Conservation (phyloP, 2,797 vertebrate species). For the Prionace glauca region DNA sequence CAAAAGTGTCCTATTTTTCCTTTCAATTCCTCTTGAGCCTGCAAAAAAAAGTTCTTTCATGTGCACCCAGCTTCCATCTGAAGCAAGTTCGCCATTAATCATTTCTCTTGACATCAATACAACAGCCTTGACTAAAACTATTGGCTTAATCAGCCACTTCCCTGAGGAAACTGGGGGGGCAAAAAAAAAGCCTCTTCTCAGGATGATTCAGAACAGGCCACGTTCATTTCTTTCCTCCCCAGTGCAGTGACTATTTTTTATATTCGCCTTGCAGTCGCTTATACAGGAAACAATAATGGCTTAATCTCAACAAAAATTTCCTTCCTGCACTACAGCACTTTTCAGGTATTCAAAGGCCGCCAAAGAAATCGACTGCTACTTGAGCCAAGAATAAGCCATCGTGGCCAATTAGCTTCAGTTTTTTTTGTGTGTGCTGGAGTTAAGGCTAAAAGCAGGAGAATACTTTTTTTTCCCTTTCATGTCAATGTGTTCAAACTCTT, state of each 20-base stretch:
- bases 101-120: conserved; percentile 61
- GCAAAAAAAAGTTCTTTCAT: conserved; percentile 57
- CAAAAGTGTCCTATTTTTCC: conserved; percentile 52
- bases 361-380: conserved; percentile 56
- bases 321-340: conserved; percentile 62
- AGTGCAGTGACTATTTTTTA: conserved; percentile 52
- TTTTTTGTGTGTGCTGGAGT: neutral
- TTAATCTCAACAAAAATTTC: conserved; percentile 72
- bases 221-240: conserved; percentile 56
- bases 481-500: conserved; percentile 23
- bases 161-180: conserved; percentile 60
- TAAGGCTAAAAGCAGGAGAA: conserved; percentile 15
- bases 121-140: conserved; percentile 56
- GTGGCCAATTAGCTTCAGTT: conserved; percentile 43
- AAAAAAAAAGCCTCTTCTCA: conserved; percentile 50
- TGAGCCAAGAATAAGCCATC: conserved; percentile 57
- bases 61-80: conserved; percentile 58
- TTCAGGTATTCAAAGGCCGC: conserved; percentile 57
- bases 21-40: conserved; percentile 49
- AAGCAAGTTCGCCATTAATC: conserved; percentile 61
- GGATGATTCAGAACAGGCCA: conserved; percentile 63
- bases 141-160: conserved; percentile 64
- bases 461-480: conserved; percentile 13
- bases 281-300: conserved; percentile 73
- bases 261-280: conserved; percentile 44